Percentiles rank a stretch among this genome's conserved stretches.
Evolutionary conservation across 1,140 invertebrate genomes (phyloP).

Genomic region (Idris sp.): DNA sequence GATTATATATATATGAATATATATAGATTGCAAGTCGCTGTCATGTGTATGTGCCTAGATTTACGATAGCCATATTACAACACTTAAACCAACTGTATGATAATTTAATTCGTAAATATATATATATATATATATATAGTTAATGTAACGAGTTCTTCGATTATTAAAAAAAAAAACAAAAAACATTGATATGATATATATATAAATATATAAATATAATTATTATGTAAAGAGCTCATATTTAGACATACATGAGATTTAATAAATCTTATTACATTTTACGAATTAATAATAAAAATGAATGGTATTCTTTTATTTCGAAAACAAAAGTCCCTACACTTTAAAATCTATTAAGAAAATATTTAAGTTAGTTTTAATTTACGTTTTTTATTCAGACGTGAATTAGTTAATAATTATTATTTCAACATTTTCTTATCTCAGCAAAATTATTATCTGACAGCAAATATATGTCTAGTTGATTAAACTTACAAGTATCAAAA

Average conservation of each 20-base stretch:
- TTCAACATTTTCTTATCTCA: too few species aligned
- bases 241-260: slow-evolving; percentile 79
- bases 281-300: slow-evolving; percentile 71
- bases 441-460: too few species aligned
- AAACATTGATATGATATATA: slow-evolving; percentile 70
- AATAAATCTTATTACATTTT: slow-evolving; percentile 79
- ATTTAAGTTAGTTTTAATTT: too few species aligned
- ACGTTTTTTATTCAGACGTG: too few species aligned
- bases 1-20: slow-evolving; percentile 31
- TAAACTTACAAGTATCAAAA: too few species aligned
- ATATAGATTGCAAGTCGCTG: slow-evolving; percentile 70
- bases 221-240: slow-evolving; percentile 77
- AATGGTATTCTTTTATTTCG: slow-evolving; percentile 4
- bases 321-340: too few species aligned
- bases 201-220: slow-evolving; percentile 64
- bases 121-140: too few species aligned
- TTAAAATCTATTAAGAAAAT: too few species aligned
- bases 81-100: slow-evolving; percentile 74
- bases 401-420: too few species aligned
- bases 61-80: slow-evolving; percentile 73
- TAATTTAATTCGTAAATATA: slow-evolving; percentile 77
- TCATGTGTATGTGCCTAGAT: slow-evolving; percentile 77
- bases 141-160: slow-evolving; percentile 74
- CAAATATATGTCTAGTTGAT: too few species aligned
- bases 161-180: too few species aligned